Percentiles rank a stretch among this genome's conserved stretches.
Conservation (phyloP, 2,113 vertebrate genomes). For the Athene noctua region DNA sequence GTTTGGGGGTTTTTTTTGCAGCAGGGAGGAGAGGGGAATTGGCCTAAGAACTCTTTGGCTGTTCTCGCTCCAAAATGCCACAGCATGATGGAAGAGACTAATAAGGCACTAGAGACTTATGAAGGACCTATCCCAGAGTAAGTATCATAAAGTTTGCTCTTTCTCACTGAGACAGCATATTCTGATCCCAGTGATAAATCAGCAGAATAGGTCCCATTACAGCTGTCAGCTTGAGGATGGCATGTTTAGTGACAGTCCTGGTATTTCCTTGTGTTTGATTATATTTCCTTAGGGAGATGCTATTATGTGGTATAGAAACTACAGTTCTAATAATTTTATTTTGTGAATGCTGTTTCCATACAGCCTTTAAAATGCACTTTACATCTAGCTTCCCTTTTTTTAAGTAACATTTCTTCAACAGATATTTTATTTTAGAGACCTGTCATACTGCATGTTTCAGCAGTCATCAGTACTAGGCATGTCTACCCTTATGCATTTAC, state of each 20-base stretch:
- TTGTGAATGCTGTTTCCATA: not conserved
- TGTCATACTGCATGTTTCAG: rapidly evolving
- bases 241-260: not conserved
- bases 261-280: not conserved
- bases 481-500: not conserved
- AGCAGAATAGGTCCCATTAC: not conserved
- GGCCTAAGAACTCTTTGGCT: not conserved
- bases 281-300: not conserved
- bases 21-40: not conserved
- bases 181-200: not conserved
- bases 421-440: not conserved
- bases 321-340: not conserved
- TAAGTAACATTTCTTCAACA: not conserved
- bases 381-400: not conserved
- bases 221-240: not conserved
- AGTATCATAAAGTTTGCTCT: not conserved
- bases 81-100: not conserved
- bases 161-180: not conserved
- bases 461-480: not conserved
- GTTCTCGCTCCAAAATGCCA: not conserved
- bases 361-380: not conserved
- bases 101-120: rapidly evolving
- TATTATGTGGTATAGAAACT: not conserved
- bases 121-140: not conserved
- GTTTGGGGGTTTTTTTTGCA: not conserved